Evolutionary conservation across 2,888 invertebrate genomes (phyloP), one percentile per base, ranked within the genome.

Genomic region (Lydus trimaculatus): DNA sequence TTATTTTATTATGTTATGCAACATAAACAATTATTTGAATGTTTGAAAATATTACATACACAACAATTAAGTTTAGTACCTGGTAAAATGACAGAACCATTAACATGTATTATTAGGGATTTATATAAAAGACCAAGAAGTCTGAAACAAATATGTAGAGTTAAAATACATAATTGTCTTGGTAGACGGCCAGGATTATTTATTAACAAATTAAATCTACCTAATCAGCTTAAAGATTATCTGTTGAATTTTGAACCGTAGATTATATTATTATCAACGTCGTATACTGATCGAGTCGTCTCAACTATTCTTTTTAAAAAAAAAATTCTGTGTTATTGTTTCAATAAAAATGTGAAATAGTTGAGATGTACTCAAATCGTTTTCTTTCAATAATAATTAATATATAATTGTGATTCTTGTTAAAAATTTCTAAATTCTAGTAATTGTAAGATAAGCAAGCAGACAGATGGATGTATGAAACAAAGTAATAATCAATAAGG

Each of bases 141-240:
- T 71, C 86, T 94, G n/a, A 92, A 92, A 81, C 92, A 93, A 83
- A 89, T 92, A 69, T 88, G 91, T 58, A 87, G 93, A 23, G 90
- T 92, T 63, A 87, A 88, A 73, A 92, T 94, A 71, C 92, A 92
- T 81, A 89, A 90, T 77, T 88, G 91, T 63, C 82, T 93, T 72
- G 87, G 88, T 70, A 86, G 90, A 60, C 88, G 89, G 78, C 87
- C 92, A 64, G 91, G 91, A n/a, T 86, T 89, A 72, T 87, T 88
- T 79, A 88, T 91, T 62, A 90, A 88, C 80, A 89, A 90, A 80
- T 85, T 93, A 75, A 91, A 91, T 81, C 84, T 93, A 75, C 93
- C 93, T 8, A 87, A 86, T 72, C 87, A 89, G 58, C 85, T 93
- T 33, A 91, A 91, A 82, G 91, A 91, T 72, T 93, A 92, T 82